Conservation (phyloP, 2,113 vertebrate genomes). For the Sylvietta virens region DNA sequence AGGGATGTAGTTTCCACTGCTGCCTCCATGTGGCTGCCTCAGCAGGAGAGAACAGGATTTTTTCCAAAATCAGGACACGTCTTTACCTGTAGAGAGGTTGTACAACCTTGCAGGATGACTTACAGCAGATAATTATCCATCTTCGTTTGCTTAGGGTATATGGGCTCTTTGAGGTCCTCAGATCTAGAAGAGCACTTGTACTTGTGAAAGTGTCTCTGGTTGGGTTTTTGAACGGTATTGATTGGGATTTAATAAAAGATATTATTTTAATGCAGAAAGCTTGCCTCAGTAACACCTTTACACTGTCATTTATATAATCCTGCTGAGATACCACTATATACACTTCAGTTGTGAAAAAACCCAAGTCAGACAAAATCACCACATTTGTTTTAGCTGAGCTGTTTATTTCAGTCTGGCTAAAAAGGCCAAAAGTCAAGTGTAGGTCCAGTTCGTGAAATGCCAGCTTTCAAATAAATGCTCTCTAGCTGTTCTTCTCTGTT, state of each 20-base stretch:
- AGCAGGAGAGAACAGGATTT: neutral
- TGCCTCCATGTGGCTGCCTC: conserved; percentile 6
- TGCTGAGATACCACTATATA: neutral
- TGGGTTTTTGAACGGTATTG: too few species aligned
- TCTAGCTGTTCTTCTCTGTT: neutral
- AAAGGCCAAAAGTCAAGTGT: neutral
- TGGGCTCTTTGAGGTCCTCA: neutral
- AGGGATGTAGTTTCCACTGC: neutral
- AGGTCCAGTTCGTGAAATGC: neutral
- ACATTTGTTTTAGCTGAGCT: neutral
- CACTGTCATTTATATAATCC: neutral
- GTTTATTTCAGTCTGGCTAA: neutral
- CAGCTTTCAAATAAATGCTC: neutral
- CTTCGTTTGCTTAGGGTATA: neutral
- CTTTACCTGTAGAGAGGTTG: neutral
- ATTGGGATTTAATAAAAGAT: neutral
- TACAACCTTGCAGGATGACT: neutral
- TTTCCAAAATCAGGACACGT: neutral
- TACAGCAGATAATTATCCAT: neutral
- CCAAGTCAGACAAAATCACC: rapidly evolving
- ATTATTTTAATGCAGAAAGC: neutral
- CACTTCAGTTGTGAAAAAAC: neutral
- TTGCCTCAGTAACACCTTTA: neutral
- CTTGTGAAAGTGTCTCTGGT: neutral
- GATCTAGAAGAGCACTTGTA: neutral